phyloP scores from a whole-genome alignment of 1,140 invertebrate genomes.

The Dreissena polymorpha region DNA sequence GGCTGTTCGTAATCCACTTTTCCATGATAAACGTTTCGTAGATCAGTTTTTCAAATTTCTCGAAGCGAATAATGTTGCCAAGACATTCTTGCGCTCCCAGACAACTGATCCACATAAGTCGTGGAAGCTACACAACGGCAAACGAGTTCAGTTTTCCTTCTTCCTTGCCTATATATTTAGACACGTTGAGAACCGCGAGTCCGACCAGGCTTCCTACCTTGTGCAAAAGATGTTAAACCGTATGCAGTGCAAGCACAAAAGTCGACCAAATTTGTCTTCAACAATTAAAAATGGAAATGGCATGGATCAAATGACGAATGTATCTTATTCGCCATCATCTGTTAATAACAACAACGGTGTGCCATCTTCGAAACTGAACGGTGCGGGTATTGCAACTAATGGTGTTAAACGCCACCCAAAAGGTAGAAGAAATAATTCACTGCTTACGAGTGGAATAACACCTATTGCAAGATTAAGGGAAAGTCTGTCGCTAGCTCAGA shows the following conservation, averaged over 20 bases:
- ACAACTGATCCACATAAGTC: slow-evolving; percentile 22
- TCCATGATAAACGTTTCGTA: slow-evolving; percentile 34
- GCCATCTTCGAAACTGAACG: too few species aligned
- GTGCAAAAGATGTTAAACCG: slow-evolving; percentile 26
- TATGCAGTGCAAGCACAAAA: slow-evolving; percentile 22
- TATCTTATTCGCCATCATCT: too few species aligned
- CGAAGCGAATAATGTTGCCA: slow-evolving; percentile 32
- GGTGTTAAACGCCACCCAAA: too few species aligned
- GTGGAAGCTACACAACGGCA: slow-evolving; percentile 25
- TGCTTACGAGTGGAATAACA: too few species aligned
- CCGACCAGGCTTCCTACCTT: slow-evolving; percentile 8
- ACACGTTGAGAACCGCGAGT: slow-evolving; percentile 16
- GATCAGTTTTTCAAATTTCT: slow-evolving; percentile 41
- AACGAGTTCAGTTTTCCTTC: slow-evolving; percentile 18
- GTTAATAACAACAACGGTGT: too few species aligned
- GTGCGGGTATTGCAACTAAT: too few species aligned
- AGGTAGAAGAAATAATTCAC: too few species aligned
- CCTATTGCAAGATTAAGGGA: too few species aligned
- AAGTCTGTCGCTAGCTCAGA: too few species aligned
- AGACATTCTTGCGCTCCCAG: slow-evolving; percentile 35
- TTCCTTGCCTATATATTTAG: slow-evolving; percentile 33
- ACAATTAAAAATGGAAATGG: too few species aligned
- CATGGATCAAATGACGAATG: too few species aligned
- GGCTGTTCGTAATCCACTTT: slow-evolving; percentile 19
- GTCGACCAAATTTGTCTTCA: not conserved